Percentiles rank a stretch among this genome's conserved stretches.
Evolutionary conservation across 2,888 invertebrate genomes (phyloP).

Genomic region (Dryobota labecula): DNA sequence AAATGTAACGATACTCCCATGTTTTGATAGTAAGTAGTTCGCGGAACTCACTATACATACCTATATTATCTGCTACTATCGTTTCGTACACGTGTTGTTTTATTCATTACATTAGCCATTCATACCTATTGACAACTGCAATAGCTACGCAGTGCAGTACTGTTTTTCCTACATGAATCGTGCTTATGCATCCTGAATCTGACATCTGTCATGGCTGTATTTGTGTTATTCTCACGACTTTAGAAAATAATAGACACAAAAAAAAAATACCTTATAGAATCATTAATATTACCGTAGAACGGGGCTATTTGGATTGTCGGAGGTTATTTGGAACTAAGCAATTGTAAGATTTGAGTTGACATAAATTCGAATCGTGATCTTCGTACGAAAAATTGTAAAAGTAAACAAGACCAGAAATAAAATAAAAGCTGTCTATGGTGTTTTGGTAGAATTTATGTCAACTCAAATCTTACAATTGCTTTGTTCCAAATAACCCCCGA

Average conservation of each 20-base stretch:
- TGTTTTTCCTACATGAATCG: slow-evolving; percentile 63
- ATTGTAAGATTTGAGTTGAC: too few relatives aligned
- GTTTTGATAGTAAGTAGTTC: slow-evolving; percentile 50
- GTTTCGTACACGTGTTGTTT: slow-evolving; percentile 65
- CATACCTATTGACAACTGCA: slow-evolving; percentile 53
- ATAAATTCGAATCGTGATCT: too few relatives aligned
- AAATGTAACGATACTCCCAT: slow-evolving; percentile 48
- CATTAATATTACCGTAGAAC: too few relatives aligned
- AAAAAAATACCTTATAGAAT: too few relatives aligned
- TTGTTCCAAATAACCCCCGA: too few relatives aligned
- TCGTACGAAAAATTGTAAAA: too few relatives aligned
- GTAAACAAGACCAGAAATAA: too few relatives aligned
- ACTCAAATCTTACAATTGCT: too few relatives aligned
- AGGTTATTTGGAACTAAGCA: too few relatives aligned
- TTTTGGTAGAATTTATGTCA: too few relatives aligned
- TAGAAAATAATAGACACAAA: neutral
- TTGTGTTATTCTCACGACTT: slow-evolving; percentile 35
- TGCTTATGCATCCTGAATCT: slow-evolving; percentile 51
- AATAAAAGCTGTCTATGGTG: too few relatives aligned
- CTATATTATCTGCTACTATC: slow-evolving; percentile 40
- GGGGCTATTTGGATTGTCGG: too few relatives aligned
- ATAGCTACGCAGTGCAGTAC: slow-evolving; percentile 38
- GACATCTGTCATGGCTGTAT: slow-evolving; percentile 35
- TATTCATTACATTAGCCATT: slow-evolving; percentile 65
- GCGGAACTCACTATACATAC: slow-evolving; percentile 41